phyloP scores from a whole-genome alignment of 2,888 invertebrate genomes.

The Apotomis capreana region DNA sequence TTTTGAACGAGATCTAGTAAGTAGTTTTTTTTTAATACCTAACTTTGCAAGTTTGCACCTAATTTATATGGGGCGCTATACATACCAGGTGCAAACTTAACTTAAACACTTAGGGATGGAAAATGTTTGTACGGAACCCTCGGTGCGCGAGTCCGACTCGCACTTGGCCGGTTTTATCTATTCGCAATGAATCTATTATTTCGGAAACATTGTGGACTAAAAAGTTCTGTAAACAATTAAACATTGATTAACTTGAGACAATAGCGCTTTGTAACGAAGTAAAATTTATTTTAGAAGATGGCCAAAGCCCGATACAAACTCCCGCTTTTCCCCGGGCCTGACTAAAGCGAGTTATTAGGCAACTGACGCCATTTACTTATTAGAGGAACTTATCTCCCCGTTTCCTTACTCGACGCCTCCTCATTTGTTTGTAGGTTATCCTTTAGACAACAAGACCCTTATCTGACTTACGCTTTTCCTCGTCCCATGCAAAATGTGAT shows the following conservation, averaged over 20 bases:
- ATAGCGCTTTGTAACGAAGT: neutral
- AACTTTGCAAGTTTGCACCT: no score
- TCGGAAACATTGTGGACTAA: no score
- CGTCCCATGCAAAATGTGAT: slow-evolving; percentile 40
- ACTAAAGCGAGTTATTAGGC: slow-evolving; percentile 46
- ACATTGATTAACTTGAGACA: neutral
- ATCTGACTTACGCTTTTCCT: slow-evolving; percentile 51
- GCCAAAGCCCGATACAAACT: slow-evolving; percentile 27
- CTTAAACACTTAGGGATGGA: no score
- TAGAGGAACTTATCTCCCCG: slow-evolving; percentile 46
- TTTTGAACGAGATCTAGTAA: no score
- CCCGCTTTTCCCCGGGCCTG: slow-evolving; percentile 43
- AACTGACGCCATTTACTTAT: slow-evolving; percentile 50
- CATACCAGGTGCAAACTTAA: no score
- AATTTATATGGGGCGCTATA: no score
- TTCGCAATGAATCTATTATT: no score
- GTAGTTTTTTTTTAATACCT: no score
- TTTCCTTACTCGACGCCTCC: slow-evolving; percentile 43
- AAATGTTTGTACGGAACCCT: no score
- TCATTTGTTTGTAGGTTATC: slow-evolving; percentile 51
- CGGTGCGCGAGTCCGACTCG: no score
- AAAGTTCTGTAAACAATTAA: neutral
- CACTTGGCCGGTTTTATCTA: no score
- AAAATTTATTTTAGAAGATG: slow-evolving; percentile 19
- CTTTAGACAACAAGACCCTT: slow-evolving; percentile 48